These are phyloP conservation scores for Drosophila birchii DNA, from an alignment of 2,888 invertebrate genomes.

Conservation along the genomic window DNA sequence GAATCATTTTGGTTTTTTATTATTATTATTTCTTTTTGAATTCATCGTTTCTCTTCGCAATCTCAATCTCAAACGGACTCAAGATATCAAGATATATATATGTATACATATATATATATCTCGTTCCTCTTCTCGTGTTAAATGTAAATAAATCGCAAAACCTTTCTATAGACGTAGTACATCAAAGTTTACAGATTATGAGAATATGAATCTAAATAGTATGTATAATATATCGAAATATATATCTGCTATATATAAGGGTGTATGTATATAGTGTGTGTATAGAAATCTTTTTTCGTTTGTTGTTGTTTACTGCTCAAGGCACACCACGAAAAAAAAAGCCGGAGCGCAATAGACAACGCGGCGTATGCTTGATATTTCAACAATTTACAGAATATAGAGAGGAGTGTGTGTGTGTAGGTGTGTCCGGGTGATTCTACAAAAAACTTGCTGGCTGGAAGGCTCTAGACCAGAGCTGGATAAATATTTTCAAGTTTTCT, in stretches of 20 bases:
- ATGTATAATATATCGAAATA: constrained; percentile 31
- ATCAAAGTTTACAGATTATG: constrained; percentile 34
- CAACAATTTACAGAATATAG: constrained; percentile 9
- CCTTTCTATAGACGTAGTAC: constrained; percentile 40
- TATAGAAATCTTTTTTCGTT: constrained; percentile 25
- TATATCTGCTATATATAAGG: constrained; percentile 4
- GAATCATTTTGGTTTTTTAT: constrained; percentile 77
- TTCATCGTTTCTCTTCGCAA: constrained; percentile 66
- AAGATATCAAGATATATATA: constrained; percentile 21
- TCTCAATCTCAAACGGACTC: constrained; percentile 36
- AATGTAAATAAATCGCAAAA: constrained; percentile 49
- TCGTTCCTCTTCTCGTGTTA: constrained; percentile 41
- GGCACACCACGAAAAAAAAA: constrained; percentile 35
- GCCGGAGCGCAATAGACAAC: constrained; percentile 38
- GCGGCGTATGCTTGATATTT: constrained; percentile 60
- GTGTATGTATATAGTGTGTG: constrained; percentile 26
- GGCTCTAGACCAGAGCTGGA: neutral
- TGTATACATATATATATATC: neutral
- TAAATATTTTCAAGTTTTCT: neutral
- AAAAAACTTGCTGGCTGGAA: constrained; percentile 21
- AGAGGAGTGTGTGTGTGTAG: constrained; percentile 2
- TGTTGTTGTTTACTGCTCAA: constrained; percentile 57
- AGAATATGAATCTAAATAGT: constrained; percentile 31
- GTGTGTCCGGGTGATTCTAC: constrained; percentile 8
- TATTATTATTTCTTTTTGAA: constrained; percentile 67